Base-by-base conservation (phyloP, 1,140 invertebrate species). In the Drosophila sp. region DNA sequence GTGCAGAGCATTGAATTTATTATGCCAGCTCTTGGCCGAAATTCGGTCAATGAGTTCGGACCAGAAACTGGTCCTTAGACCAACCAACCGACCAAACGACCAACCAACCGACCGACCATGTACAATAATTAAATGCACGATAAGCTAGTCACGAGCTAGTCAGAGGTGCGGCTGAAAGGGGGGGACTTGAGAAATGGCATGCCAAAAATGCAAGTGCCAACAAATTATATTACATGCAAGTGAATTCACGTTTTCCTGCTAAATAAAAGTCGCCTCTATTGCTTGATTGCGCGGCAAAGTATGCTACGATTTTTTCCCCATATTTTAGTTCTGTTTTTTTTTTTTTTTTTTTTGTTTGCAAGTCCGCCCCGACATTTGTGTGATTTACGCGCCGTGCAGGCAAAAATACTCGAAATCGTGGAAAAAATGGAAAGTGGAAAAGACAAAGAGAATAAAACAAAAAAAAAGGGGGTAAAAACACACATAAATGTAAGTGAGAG, bases 301-400 rank as follows among this genome's bases (percentile, higher is more conserved):
- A 66, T 86, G 63, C 69, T 60, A 71, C 76, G 57, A 79, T 87
- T 79, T 87, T 72, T 68, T 62, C 17, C 1, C 44, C 23, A 50
- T 50, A 50, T 50, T 47, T 38, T 38, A 38, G 8, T 38, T 38
- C 11, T 11, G 8, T 38, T 10, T 10, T 38, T 38, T 38, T 38
- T 38, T 8, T 38, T 47, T 25, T 27, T 50, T 8, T 25, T 27
- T 6, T 25, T 25, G 44, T 10, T 47, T 25, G 17, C 17, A 47
- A 72, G 79, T 71, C 76, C 32, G 25, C 66, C 27, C 60, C 79
- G 83, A 86, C 82, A 79, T 72, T 82, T 86, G 60, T 76, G 79
- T 86, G 82, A 86, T 86, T 86, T 86, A 86, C 79, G 83, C 75
- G 69, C 60, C 54, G 63, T 35, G 66, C 44, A 60, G 66, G 62